Percentiles rank a stretch among this genome's conserved stretches.
These are phyloP conservation scores for Cetonia aurata DNA, from an alignment of 2,888 invertebrate species.

Conservation along the genomic window DNA sequence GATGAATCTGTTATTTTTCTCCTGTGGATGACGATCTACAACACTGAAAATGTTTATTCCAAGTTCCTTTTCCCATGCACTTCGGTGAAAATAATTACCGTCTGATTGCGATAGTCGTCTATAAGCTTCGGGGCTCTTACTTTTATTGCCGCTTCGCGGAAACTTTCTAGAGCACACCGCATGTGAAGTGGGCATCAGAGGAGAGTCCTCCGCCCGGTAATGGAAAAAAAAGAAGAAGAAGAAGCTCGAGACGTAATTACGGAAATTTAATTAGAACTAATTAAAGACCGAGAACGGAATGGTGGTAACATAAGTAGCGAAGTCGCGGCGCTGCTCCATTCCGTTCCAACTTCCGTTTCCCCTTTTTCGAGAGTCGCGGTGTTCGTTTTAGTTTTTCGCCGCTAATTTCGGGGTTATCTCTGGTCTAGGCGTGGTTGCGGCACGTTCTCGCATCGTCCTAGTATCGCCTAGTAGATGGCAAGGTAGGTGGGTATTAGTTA, in stretches of 20 bases:
- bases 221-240: slow-evolving; percentile 46
- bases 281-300: slow-evolving; percentile 58
- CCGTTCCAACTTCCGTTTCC: slow-evolving; percentile 36
- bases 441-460: slow-evolving; percentile 48
- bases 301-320: slow-evolving; percentile 45
- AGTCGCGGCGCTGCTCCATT: slow-evolving; percentile 41
- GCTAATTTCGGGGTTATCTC: slow-evolving; percentile 38
- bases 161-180: slow-evolving; percentile 22
- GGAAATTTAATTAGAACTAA: slow-evolving; percentile 66
- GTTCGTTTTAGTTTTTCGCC: slow-evolving; percentile 6
- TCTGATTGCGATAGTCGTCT: slow-evolving; percentile 15
- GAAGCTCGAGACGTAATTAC: slow-evolving; percentile 61
- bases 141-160: slow-evolving; percentile 28
- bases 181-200: slow-evolving; percentile 32
- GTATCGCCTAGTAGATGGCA: too few relatives aligned
- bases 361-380: slow-evolving; percentile 14
- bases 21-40: too few relatives aligned
- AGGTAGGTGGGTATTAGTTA: slow-evolving; percentile 50
- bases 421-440: slow-evolving; percentile 56
- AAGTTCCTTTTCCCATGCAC: too few relatives aligned
- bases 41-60: too few relatives aligned
- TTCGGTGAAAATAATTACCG: slow-evolving; percentile 24
- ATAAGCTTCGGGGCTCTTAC: slow-evolving; percentile 20
- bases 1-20: too few relatives aligned
- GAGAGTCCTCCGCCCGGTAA: slow-evolving; percentile 46